phyloP scores from a whole-genome alignment of 1,140 invertebrate genomes.

The Danaus melanippus region DNA sequence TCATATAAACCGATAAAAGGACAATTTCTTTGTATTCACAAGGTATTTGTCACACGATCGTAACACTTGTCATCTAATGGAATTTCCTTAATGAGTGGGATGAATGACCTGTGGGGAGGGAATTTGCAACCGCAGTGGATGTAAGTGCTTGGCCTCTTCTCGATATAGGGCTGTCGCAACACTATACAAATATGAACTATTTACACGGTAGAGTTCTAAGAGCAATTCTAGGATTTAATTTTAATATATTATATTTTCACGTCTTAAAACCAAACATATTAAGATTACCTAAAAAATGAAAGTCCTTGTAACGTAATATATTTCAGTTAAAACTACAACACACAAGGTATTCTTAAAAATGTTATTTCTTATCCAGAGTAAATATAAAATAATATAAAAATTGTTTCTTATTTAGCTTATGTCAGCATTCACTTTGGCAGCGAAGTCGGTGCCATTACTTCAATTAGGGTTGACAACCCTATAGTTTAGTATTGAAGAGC shows the following conservation, averaged over 20 bases:
- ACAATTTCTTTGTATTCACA: too few species aligned
- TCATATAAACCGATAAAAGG: too few species aligned
- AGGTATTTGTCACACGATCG: too few species aligned
- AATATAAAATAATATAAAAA: conserved; percentile 25
- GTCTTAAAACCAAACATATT: too few species aligned
- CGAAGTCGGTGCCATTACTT: conserved; percentile 6
- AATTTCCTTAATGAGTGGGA: conserved; percentile 49
- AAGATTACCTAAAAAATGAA: too few species aligned
- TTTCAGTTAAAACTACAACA: too few species aligned
- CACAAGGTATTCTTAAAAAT: conserved; percentile 18
- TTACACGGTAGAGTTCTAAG: too few species aligned
- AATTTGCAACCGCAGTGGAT: conserved; percentile 52
- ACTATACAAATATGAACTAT: too few species aligned
- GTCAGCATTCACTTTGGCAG: conserved; percentile 2
- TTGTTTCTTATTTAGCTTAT: too few species aligned
- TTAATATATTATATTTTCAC: too few species aligned
- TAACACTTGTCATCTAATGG: conserved; percentile 27
- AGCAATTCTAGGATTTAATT: too few species aligned
- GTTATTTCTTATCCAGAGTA: conserved; percentile 10
- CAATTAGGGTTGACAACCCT: conserved; percentile 45
- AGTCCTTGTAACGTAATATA: too few species aligned
- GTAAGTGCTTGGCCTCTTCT: conserved; percentile 26
- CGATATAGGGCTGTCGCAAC: conserved; percentile 29
- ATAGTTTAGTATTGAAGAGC: conserved; percentile 51
- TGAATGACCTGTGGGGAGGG: conserved; percentile 41